Evolutionary conservation across 2,888 invertebrate genomes (phyloP), one percentile per base, ranked within the genome.

Genomic region (Zygothrica quintamaculata): DNA sequence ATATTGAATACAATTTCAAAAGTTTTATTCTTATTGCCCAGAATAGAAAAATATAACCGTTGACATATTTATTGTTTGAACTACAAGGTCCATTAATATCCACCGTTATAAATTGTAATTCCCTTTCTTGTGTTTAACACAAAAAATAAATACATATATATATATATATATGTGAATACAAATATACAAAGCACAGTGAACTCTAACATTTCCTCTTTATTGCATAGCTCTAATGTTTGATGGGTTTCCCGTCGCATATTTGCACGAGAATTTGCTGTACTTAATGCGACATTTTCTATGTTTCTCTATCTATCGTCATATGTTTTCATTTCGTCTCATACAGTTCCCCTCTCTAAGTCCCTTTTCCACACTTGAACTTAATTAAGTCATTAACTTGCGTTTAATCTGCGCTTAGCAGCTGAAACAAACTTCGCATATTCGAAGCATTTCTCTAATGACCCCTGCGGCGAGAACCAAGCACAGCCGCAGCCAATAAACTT

Each of bases 381-480:
- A 81, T 82, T 76, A 82, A 81, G 80, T 69, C 77, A 81, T 81
- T 81, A 81, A 67, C 74, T 79, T 80, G 82, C 74, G 77, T 65
- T 80, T 80, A 77, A 80, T 77, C 82, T 75, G 55, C 37, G 79
- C 82, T 79, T 77, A 78, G 74, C 64, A 47, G 43, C 25, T 51
- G 37, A 36, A 31, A 67, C 73, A 22, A 71, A 74, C 71, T 68
- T 74, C 51, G 65, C 73, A 58, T 66, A 78, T 74, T 50, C 58
- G 22, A 48, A 56, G 74, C 60, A 74, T 77, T 78, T 81, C 51
- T 66, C 62, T 72, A 74, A 77, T 72, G 78, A 81, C 77, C 77
- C 77, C 46, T 15, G 36, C 15, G 47, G 34, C 26, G 13, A 11
- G 25, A 5, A 16, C 8, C 15, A 26, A 11, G 11, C 18, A 34